phyloP scores from a whole-genome alignment of 2,888 invertebrate genomes.

The Thera obeliscata region DNA sequence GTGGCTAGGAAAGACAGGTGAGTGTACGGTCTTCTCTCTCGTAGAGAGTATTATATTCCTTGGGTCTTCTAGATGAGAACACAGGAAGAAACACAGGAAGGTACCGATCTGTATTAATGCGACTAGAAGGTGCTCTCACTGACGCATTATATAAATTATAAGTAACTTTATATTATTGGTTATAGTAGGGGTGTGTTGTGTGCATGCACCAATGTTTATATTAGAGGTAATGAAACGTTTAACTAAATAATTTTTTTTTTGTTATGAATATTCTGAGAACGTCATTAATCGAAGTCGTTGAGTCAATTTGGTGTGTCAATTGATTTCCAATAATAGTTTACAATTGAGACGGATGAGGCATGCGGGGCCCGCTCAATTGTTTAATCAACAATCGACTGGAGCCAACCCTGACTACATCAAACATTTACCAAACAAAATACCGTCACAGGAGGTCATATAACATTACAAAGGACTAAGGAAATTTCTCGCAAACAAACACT shows the following conservation, averaged over 20 bases:
- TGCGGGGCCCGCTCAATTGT: conserved; percentile 78
- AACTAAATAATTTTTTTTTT: not conserved
- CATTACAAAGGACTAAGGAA: conserved; percentile 50
- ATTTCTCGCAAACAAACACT: conserved; percentile 49
- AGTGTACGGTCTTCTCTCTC: too few species aligned
- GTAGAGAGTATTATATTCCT: too few species aligned
- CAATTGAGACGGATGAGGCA: conserved; percentile 75
- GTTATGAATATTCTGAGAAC: conserved; percentile 35
- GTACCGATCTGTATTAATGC: too few species aligned
- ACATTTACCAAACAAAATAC: conserved; percentile 62
- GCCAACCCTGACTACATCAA: conserved; percentile 60
- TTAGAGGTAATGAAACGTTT: conserved; percentile 25
- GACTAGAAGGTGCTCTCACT: not conserved
- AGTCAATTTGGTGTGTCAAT: conserved; percentile 74
- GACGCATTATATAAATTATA: not conserved
- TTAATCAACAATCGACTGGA: conserved; percentile 72
- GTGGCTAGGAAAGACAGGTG: too few species aligned
- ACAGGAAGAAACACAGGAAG: too few species aligned
- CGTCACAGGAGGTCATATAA: conserved; percentile 51
- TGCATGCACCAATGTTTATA: conserved; percentile 6
- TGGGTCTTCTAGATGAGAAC: too few species aligned
- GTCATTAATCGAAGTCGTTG: conserved; percentile 64
- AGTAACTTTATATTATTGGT: not conserved
- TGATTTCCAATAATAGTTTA: conserved; percentile 82
- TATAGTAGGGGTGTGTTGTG: not conserved